Evolutionary conservation across 2,797 vertebrate genomes (phyloP).

Genomic region (Pogonophryne albipinna): DNA sequence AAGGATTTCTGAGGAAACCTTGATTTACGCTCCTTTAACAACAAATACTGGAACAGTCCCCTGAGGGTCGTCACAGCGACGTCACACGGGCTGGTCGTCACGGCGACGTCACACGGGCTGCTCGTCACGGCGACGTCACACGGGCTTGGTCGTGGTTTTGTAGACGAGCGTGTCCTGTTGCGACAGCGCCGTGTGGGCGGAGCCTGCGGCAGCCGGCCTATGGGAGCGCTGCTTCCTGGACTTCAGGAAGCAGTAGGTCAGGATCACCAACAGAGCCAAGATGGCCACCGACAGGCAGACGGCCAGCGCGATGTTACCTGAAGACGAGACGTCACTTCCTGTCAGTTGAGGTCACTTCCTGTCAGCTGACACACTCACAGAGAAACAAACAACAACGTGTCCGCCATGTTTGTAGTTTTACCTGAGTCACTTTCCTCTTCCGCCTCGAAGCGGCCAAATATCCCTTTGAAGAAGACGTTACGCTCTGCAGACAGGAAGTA

Average conservation of each 20-base stretch:
- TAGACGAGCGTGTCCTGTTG: slow-evolving; percentile 89
- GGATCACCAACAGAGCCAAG: slow-evolving; percentile 84
- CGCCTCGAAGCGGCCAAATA: slow-evolving; percentile 54
- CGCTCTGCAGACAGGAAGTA: slow-evolving; percentile 78
- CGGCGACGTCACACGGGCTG: background rate
- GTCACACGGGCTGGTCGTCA: background rate
- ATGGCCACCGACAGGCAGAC: slow-evolving; percentile 86
- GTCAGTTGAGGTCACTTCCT: slow-evolving; percentile 17
- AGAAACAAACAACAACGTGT: background rate
- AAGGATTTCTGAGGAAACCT: no score
- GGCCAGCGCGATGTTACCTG: slow-evolving; percentile 84
- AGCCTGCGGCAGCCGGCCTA: slow-evolving; percentile 71
- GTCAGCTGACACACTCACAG: background rate
- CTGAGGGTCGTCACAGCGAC: no score
- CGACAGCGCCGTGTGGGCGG: slow-evolving; percentile 64
- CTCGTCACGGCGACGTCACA: slow-evolving; percentile 75
- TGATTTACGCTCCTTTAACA: no score
- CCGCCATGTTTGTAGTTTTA: slow-evolving; percentile 30
- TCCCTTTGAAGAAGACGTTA: slow-evolving; percentile 84
- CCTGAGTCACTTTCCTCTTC: slow-evolving; percentile 55
- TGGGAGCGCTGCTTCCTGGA: slow-evolving; percentile 69
- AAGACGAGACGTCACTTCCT: background rate
- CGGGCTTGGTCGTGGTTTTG: slow-evolving; percentile 88
- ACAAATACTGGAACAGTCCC: no score
- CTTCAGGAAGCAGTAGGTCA: slow-evolving; percentile 89